Evolutionary conservation across 2,113 vertebrate genomes (phyloP).

Genomic region (Rhodinocichla rosea): DNA sequence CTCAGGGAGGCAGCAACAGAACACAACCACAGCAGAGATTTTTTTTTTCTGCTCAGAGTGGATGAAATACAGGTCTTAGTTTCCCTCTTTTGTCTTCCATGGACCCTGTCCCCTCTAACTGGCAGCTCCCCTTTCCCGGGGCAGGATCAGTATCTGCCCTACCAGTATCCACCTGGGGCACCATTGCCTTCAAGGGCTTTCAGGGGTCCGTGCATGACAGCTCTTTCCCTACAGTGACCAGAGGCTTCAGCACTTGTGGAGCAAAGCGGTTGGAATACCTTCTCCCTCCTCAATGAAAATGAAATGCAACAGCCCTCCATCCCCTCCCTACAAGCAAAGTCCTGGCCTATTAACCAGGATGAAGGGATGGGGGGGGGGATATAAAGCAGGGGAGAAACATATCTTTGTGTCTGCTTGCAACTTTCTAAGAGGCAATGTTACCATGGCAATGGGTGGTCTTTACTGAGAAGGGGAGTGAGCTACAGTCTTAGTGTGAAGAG

Average conservation of each 20-base stretch:
- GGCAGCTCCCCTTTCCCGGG: neutral
- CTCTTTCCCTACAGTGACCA: neutral
- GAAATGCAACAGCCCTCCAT: neutral
- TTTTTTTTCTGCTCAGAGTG: neutral
- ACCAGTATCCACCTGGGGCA: neutral
- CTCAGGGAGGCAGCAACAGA: neutral
- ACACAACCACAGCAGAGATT: neutral
- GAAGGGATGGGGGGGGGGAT: neutral
- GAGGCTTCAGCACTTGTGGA: neutral
- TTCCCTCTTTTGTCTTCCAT: neutral
- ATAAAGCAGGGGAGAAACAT: slow-evolving; percentile 10
- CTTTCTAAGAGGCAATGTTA: slow-evolving; percentile 56
- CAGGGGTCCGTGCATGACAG: neutral
- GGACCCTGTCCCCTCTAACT: neutral
- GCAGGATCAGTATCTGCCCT: neutral
- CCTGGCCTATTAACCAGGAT: neutral
- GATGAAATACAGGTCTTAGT: neutral
- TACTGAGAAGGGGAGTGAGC: slow-evolving; percentile 1
- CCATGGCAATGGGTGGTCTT: slow-evolving; percentile 66
- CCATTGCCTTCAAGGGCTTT: neutral
- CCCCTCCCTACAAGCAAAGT: neutral
- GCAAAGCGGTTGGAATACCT: neutral
- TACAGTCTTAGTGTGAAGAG: neutral
- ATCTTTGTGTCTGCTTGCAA: slow-evolving; percentile 49
- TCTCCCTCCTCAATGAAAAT: neutral